Percentiles rank a stretch among this genome's conserved stretches.
These are phyloP conservation scores for Abrostola tripartita DNA, from an alignment of 2,888 invertebrate genomes.

Conservation along the genomic window DNA sequence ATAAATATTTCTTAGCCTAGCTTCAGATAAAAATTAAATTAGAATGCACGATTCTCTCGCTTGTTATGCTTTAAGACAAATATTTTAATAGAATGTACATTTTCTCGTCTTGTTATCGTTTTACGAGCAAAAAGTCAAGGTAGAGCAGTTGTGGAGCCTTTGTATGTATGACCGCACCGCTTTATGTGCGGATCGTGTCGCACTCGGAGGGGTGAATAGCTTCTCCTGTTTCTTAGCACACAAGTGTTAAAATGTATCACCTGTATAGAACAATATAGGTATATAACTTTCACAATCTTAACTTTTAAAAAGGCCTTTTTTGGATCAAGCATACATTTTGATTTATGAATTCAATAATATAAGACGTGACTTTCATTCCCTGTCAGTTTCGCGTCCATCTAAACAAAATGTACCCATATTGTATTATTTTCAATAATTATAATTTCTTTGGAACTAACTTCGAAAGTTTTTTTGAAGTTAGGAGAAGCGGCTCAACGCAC, in stretches of 20 bases:
- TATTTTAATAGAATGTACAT: slow-evolving; percentile 2
- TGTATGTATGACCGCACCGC: slow-evolving; percentile 19
- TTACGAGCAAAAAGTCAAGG: neutral
- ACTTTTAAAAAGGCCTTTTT: too few relatives aligned
- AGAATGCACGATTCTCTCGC: neutral
- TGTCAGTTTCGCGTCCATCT: too few relatives aligned
- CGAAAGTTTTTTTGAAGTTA: too few relatives aligned
- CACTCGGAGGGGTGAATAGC: slow-evolving; percentile 5
- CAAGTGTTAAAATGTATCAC: neutral
- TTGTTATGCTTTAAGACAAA: neutral
- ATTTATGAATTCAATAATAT: too few relatives aligned
- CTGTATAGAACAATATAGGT: neutral
- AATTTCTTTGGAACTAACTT: too few relatives aligned
- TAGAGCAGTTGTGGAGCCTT: slow-evolving; percentile 10
- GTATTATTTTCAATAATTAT: too few relatives aligned
- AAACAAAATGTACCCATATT: too few relatives aligned
- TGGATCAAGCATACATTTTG: too few relatives aligned
- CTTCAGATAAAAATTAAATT: neutral
- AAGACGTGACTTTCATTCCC: too few relatives aligned
- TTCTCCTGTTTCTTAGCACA: neutral
- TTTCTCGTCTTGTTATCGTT: slow-evolving; percentile 7
- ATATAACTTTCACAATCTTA: too few relatives aligned
- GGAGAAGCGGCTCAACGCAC: too few relatives aligned
- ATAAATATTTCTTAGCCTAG: slow-evolving; percentile 12
- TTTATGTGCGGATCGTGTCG: slow-evolving; percentile 16